Evolutionary conservation across 2,797 vertebrate genomes (phyloP).

Genomic region (Selene dorsalis): DNA sequence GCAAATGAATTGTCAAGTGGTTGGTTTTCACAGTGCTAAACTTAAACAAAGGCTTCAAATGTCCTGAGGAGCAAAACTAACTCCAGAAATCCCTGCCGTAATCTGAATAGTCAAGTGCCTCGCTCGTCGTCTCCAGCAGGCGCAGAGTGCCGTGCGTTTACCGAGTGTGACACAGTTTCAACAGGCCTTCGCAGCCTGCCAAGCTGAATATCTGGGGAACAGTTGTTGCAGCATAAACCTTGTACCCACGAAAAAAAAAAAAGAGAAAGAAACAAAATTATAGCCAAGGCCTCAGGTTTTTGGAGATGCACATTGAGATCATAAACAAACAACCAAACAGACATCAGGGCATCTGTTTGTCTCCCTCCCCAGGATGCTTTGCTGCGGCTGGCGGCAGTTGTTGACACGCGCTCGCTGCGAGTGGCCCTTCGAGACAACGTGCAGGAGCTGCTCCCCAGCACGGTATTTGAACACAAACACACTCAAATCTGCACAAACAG

Average conservation of each 20-base stretch:
- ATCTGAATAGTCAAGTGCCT: constrained; percentile 26
- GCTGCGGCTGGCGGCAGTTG: constrained; percentile 89
- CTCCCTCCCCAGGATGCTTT: constrained; percentile 89
- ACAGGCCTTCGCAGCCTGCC: constrained; percentile 56
- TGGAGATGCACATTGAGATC: constrained; percentile 39
- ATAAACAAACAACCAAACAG: constrained; percentile 60
- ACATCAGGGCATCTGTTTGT: constrained; percentile 69
- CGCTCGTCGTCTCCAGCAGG: constrained; percentile 41
- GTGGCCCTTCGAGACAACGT: constrained; percentile 88
- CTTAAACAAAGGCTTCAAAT: constrained; percentile 45
- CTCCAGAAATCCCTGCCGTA: constrained; percentile 41
- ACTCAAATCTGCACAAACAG: constrained; percentile 28
- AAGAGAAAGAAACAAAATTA: constrained; percentile 17
- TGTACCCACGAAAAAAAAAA: constrained; percentile 45
- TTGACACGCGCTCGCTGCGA: constrained; percentile 84
- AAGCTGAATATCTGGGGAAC: constrained; percentile 55
- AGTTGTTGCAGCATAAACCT: constrained; percentile 47
- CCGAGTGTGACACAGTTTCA: constrained; percentile 51
- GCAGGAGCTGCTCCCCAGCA: constrained; percentile 87
- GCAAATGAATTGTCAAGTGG: constrained; percentile 51
- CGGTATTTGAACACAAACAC: constrained; percentile 83
- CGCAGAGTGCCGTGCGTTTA: constrained; percentile 41
- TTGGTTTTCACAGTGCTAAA: constrained; percentile 43
- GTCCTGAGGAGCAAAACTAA: constrained; percentile 51
- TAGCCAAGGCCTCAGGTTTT: constrained; percentile 51